A percentile compares a stretch with the other conserved stretches of the same genome.
These are phyloP conservation scores for Drosophila repleta DNA, from an alignment of 1,140 invertebrate genomes.

Conservation along the genomic window DNA sequence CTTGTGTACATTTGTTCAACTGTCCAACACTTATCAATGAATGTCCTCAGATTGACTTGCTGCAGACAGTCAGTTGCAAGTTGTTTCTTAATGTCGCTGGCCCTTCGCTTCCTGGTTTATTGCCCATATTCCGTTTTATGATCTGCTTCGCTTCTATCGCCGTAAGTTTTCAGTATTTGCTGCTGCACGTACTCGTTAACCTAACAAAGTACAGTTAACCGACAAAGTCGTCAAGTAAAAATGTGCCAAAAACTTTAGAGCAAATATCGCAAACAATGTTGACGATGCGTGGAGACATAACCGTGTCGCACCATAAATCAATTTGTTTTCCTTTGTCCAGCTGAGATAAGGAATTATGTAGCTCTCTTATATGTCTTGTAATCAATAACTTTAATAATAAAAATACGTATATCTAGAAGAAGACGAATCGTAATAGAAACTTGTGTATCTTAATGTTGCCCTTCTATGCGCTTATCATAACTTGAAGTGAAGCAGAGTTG, in stretches of 20 bases:
- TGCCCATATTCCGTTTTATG: constrained; percentile 16
- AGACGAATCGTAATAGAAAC: too few species aligned
- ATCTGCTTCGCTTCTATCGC: neutral
- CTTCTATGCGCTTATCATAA: too few species aligned
- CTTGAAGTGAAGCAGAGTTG: too few species aligned
- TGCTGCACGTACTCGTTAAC: constrained; percentile 52
- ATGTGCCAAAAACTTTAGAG: constrained; percentile 46
- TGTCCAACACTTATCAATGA: constrained; percentile 30
- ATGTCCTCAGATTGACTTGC: constrained; percentile 6
- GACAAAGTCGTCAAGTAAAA: constrained; percentile 68
- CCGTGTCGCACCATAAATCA: neutral
- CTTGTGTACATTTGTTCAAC: neutral
- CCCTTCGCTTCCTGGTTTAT: neutral
- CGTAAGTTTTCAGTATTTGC: constrained; percentile 38
- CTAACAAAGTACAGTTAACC: constrained; percentile 58
- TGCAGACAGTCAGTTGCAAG: constrained; percentile 1
- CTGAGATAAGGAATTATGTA: too few species aligned
- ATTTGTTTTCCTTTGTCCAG: too few species aligned
- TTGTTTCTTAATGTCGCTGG: constrained; percentile 15
- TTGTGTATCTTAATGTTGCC: too few species aligned
- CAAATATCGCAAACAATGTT: constrained; percentile 48
- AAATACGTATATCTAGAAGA: too few species aligned
- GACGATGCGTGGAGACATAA: constrained; percentile 5
- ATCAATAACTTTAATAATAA: too few species aligned
- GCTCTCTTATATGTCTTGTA: too few species aligned